Conservation (phyloP, 2,113 vertebrate species). For the Dryoscopus gambensis region DNA sequence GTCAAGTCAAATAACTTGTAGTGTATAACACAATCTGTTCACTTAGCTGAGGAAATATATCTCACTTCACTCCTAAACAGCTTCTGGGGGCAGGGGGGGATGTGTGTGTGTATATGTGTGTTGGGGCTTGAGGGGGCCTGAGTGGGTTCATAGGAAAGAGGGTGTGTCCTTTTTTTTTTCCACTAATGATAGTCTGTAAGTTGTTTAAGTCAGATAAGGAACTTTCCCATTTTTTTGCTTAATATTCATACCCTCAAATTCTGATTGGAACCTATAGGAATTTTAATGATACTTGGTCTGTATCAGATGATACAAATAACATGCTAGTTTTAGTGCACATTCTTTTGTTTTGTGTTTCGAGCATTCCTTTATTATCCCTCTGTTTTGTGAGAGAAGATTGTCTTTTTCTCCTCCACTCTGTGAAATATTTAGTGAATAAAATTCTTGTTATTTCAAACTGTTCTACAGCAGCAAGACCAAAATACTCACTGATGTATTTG, state of each 20-base stretch:
- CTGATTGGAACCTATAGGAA: not conserved
- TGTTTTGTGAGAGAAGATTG: not conserved
- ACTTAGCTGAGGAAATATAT: not conserved
- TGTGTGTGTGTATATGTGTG: too few relatives aligned
- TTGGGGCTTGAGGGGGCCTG: too few relatives aligned
- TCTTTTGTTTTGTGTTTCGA: not conserved
- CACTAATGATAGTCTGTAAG: not conserved
- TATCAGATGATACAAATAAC: not conserved
- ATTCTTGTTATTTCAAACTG: not conserved
- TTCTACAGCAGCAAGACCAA: not conserved
- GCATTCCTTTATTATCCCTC: not conserved
- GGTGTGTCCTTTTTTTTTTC: not conserved
- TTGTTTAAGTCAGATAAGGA: not conserved
- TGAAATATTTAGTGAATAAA: not conserved
- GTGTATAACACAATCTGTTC: not conserved
- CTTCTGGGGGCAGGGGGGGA: accelerated
- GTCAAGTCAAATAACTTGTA: not conserved
- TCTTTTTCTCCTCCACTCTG: not conserved
- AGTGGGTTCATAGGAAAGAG: accelerated
- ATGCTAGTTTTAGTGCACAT: not conserved
- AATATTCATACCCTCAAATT: not conserved
- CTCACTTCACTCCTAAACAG: not conserved
- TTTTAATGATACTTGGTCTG: not conserved
- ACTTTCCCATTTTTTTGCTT: not conserved
- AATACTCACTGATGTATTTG: not conserved